A percentile compares a stretch with the other conserved stretches of the same genome.
Evolutionary conservation across 2,888 invertebrate genomes (phyloP).

Genomic region (Cheilosia vulpina): DNA sequence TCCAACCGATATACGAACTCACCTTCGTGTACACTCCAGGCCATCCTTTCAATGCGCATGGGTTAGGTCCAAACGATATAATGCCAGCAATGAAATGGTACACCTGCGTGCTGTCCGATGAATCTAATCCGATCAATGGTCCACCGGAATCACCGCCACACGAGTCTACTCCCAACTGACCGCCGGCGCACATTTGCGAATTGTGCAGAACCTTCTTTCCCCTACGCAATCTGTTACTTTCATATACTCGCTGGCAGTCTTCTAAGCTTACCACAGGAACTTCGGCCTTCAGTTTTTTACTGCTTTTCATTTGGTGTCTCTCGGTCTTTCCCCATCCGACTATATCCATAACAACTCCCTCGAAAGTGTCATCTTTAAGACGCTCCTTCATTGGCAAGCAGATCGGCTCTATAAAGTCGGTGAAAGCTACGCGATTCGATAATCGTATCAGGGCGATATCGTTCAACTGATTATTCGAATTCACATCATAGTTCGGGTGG

Average conservation of each 20-base stretch:
- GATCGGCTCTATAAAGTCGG: constrained; percentile 85
- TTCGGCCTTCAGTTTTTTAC: constrained; percentile 85
- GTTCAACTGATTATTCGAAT: constrained; percentile 85
- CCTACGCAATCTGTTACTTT: constrained; percentile 82
- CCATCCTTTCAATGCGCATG: constrained; percentile 86
- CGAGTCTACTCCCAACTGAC: constrained; percentile 84
- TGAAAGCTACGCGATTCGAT: constrained; percentile 84
- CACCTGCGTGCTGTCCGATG: constrained; percentile 76
- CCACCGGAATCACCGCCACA: constrained; percentile 88
- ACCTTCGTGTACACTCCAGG: constrained; percentile 88
- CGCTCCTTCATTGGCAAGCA: constrained; percentile 84
- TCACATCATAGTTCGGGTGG: constrained; percentile 87
- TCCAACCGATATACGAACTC: constrained; percentile 86
- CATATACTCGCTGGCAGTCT: constrained; percentile 85
- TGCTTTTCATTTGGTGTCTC: constrained; percentile 82
- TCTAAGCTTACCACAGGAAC: constrained; percentile 83
- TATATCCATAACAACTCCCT: constrained; percentile 83
- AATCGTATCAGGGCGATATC: constrained; percentile 90
- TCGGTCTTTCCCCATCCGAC: constrained; percentile 88
- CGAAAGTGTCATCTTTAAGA: constrained; percentile 80
- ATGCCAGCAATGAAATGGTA: constrained; percentile 86
- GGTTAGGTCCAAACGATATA: constrained; percentile 87
- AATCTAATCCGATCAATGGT: constrained; percentile 85
- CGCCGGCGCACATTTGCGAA: constrained; percentile 87
- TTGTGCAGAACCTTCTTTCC: background rate